These are phyloP conservation scores for Corythucha ciliata DNA, from an alignment of 2,888 invertebrate genomes.

Conservation along the genomic window DNA sequence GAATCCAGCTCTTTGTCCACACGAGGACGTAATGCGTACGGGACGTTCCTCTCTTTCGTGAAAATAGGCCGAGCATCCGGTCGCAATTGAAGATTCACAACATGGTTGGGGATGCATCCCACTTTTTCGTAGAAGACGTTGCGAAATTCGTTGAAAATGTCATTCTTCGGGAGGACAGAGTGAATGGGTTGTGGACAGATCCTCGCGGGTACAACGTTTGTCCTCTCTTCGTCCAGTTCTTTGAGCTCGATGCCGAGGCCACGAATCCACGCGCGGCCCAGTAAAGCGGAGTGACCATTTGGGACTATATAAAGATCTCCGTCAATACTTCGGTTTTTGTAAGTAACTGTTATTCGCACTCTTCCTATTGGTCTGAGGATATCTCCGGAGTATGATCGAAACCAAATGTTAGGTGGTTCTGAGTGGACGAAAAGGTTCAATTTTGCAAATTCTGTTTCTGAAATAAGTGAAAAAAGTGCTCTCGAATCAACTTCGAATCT, in stretches of 20 bases:
- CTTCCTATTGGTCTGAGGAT: background rate
- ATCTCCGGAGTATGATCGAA: background rate
- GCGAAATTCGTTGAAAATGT: background rate
- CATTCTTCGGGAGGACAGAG: background rate
- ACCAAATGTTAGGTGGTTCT: background rate
- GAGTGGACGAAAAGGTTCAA: slow-evolving; percentile 7
- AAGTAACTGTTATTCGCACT: background rate
- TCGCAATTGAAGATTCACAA: slow-evolving; percentile 12
- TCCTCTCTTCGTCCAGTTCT: slow-evolving; percentile 2
- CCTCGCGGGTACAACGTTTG: background rate
- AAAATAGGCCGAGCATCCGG: too few species aligned
- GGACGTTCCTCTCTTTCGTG: slow-evolving; percentile 4
- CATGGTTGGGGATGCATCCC: slow-evolving; percentile 3
- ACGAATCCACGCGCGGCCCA: slow-evolving; percentile 5
- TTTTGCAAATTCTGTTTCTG: slow-evolving; percentile 7
- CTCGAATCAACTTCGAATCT: slow-evolving; percentile 16
- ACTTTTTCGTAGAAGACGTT: background rate
- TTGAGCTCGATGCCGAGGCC: background rate
- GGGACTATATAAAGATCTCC: slow-evolving; percentile 3
- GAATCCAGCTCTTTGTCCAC: slow-evolving; percentile 23
- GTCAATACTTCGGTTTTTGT: background rate
- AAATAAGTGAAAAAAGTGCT: slow-evolving; percentile 11
- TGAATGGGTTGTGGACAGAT: background rate
- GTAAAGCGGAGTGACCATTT: background rate
- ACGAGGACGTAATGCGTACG: slow-evolving; percentile 9